Conservation (phyloP, 2,888 invertebrate genomes). For the Agrotis ipsilon region DNA sequence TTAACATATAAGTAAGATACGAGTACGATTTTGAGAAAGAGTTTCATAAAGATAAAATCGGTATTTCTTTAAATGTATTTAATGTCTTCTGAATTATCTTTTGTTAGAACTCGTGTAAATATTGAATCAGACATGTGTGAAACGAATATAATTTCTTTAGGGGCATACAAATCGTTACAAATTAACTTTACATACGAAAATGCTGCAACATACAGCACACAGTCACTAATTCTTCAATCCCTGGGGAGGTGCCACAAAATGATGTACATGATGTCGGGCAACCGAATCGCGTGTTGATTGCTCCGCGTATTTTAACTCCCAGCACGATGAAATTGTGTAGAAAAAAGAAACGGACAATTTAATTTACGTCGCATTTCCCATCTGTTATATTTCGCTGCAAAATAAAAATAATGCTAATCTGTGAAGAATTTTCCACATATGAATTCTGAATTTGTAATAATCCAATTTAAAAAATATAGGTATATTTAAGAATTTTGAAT, state of each 20-base stretch:
- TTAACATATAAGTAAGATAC: too few relatives aligned
- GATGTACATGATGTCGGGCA: constrained; percentile 51
- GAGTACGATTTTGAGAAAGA: too few relatives aligned
- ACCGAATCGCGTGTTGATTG: constrained; percentile 64
- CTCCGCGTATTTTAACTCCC: constrained; percentile 61
- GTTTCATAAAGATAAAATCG: too few relatives aligned
- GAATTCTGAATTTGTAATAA: neutral
- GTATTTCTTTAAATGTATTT: too few relatives aligned
- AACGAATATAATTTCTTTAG: constrained; percentile 2
- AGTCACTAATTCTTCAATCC: constrained; percentile 51
- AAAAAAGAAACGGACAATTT: constrained; percentile 50
- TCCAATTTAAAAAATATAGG: too few relatives aligned
- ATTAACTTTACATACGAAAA: constrained; percentile 31
- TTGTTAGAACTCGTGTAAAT: neutral
- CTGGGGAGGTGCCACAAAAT: constrained; percentile 54
- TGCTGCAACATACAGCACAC: constrained; percentile 23
- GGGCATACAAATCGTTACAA: constrained; percentile 29
- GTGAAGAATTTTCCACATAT: neutral
- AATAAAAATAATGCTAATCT: neutral
- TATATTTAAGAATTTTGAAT: too few relatives aligned
- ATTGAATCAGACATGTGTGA: neutral
- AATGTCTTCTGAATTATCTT: neutral
- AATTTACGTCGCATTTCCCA: constrained; percentile 32
- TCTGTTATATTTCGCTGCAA: constrained; percentile 15
- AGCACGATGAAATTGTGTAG: constrained; percentile 51